Percentiles rank a stretch among this genome's conserved stretches.
These are phyloP conservation scores for Oxytorus armatus DNA, from an alignment of 2,888 invertebrate genomes.

Conservation along the genomic window DNA sequence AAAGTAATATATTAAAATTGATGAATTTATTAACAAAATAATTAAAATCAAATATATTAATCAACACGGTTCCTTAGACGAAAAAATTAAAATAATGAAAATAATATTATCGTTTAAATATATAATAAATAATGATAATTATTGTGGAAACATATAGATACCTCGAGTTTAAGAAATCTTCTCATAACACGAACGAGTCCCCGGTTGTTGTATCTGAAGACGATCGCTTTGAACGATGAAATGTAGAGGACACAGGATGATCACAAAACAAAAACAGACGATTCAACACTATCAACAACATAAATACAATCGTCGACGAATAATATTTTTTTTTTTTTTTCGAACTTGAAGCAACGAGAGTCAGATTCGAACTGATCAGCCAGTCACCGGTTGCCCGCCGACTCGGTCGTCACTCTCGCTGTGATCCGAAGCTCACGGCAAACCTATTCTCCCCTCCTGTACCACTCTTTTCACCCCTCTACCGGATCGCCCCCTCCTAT, in stretches of 20 bases:
- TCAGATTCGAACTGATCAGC: slow-evolving; percentile 69
- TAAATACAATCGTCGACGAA: slow-evolving; percentile 5
- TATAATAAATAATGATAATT: slow-evolving; percentile 15
- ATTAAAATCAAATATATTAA: too few relatives aligned
- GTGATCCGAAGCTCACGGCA: slow-evolving; percentile 52
- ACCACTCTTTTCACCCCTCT: slow-evolving; percentile 42
- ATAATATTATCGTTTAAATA: not conserved
- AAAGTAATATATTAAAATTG: not conserved
- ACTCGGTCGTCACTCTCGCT: slow-evolving; percentile 51
- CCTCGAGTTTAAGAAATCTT: slow-evolving; percentile 25
- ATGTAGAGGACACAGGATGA: slow-evolving; percentile 17
- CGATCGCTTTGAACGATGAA: slow-evolving; percentile 5
- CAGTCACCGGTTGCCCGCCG: slow-evolving; percentile 39
- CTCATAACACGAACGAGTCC: slow-evolving; percentile 37
- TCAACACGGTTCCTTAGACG: too few relatives aligned
- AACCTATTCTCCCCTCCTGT: slow-evolving; percentile 44
- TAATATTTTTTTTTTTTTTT: slow-evolving; percentile 7
- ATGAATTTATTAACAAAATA: not conserved
- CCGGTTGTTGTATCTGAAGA: slow-evolving; percentile 6
- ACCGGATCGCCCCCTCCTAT: slow-evolving; percentile 13
- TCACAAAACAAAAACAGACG: too few relatives aligned
- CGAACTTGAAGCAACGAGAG: slow-evolving; percentile 35
- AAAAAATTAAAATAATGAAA: not conserved
- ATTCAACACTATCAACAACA: too few relatives aligned
- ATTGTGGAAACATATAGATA: slow-evolving; percentile 30